Percentiles rank a stretch among this genome's conserved stretches.
Evolutionary conservation across 1,140 invertebrate species (phyloP).

Genomic region (Propsilocerus akamusi): DNA sequence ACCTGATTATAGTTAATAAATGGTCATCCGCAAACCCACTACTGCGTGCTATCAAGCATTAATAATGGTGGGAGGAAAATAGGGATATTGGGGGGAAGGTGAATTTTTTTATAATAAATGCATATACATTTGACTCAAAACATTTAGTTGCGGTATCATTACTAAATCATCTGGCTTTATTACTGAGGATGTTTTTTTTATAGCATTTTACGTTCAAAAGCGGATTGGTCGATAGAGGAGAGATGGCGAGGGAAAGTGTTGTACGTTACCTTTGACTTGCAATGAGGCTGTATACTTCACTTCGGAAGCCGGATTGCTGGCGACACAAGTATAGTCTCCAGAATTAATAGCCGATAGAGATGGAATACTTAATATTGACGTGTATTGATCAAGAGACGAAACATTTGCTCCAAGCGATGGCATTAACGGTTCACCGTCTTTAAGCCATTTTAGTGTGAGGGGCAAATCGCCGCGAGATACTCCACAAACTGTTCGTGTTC

Average conservation of each 20-base stretch:
- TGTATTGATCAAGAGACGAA: slow-evolving; percentile 51
- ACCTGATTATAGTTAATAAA: too few species aligned
- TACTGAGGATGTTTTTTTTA: neutral
- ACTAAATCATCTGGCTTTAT: too few species aligned
- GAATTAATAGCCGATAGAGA: slow-evolving; percentile 51
- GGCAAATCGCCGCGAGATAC: slow-evolving; percentile 64
- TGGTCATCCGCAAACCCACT: too few species aligned
- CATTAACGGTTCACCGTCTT: slow-evolving; percentile 47
- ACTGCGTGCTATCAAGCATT: too few species aligned
- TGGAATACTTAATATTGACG: slow-evolving; percentile 57
- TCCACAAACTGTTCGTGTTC: slow-evolving; percentile 66
- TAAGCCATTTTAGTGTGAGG: slow-evolving; percentile 55
- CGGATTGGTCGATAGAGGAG: slow-evolving; percentile 9
- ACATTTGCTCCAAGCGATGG: slow-evolving; percentile 42
- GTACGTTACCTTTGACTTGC: slow-evolving; percentile 63
- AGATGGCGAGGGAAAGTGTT: slow-evolving; percentile 7
- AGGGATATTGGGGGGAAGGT: neutral
- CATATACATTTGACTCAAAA: slow-evolving; percentile 5
- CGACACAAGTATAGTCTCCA: slow-evolving; percentile 66
- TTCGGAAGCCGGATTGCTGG: slow-evolving; percentile 56
- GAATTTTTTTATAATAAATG: neutral
- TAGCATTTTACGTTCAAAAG: too few species aligned
- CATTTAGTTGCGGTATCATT: too few species aligned
- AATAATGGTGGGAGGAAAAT: too few species aligned
- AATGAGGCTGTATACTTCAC: slow-evolving; percentile 62